Evolutionary conservation across 2,888 invertebrate genomes (phyloP).

Genomic region (Boloria selene): DNA sequence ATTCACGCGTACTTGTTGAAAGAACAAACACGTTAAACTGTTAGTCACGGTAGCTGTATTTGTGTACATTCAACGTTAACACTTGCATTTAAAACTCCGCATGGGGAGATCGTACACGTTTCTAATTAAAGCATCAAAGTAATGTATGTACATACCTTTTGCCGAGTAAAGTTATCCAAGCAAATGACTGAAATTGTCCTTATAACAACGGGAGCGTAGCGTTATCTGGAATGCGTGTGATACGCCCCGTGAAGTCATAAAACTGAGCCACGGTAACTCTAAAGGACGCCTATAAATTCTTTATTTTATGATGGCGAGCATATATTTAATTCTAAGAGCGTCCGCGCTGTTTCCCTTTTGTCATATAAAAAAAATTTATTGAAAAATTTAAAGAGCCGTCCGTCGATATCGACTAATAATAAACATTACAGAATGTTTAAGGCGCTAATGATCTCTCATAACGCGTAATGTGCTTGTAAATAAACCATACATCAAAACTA

Average conservation of each 20-base stretch:
- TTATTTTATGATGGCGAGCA: constrained; percentile 78
- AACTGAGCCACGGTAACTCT: constrained; percentile 77
- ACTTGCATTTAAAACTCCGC: constrained; percentile 45
- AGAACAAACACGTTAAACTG: constrained; percentile 70
- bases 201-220: constrained; percentile 55
- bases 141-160: constrained; percentile 15
- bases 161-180: constrained; percentile 38
- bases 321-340: constrained; percentile 78
- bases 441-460: constrained; percentile 58
- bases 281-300: constrained; percentile 81
- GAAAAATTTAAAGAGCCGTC: constrained; percentile 63
- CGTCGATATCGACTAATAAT: constrained; percentile 42
- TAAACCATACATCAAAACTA: constrained; percentile 44
- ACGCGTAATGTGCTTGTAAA: constrained; percentile 52
- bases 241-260: constrained; percentile 78
- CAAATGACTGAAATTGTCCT: constrained; percentile 59
- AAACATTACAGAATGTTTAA: constrained; percentile 49
- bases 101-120: constrained; percentile 36
- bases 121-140: constrained; percentile 34
- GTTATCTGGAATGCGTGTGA: constrained; percentile 66
- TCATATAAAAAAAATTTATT: constrained; percentile 74
- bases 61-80: constrained; percentile 53
- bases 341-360: constrained; percentile 74
- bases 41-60: constrained; percentile 70
- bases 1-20: constrained; percentile 75